These are phyloP conservation scores for Sinocyclocheilus maitianheensis DNA, from an alignment of 2,113 vertebrate species.

Conservation along the genomic window DNA sequence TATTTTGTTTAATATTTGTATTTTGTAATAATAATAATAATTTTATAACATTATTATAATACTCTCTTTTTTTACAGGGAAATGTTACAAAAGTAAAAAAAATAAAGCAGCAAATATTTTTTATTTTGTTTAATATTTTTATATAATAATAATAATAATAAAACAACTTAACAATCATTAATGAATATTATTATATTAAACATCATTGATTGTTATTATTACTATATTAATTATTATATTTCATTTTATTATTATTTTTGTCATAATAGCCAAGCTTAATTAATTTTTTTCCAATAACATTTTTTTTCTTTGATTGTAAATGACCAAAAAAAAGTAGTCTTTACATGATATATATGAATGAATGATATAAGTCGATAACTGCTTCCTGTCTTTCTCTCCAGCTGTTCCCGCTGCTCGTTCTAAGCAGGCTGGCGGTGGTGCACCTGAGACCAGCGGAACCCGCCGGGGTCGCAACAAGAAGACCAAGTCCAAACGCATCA, in stretches of 20 bases:
- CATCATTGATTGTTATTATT: too few relatives aligned
- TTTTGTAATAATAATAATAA: too few relatives aligned
- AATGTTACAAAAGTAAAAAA: not conserved
- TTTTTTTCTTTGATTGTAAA: too few relatives aligned
- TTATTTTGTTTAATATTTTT: not conserved
- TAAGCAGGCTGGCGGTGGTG: constrained; percentile 50
- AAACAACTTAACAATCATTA: not conserved
- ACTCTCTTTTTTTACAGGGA: not conserved
- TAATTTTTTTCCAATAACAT: too few relatives aligned
- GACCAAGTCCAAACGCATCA: constrained; percentile 82
- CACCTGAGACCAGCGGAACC: constrained; percentile 43
- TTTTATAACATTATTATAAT: too few relatives aligned
- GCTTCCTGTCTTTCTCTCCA: constrained; percentile 34
- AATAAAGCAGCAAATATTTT: not conserved
- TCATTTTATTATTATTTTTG: too few relatives aligned
- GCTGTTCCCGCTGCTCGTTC: constrained; percentile 53
- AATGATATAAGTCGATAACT: not conserved
- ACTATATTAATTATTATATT: too few relatives aligned
- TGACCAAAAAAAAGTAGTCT: too few relatives aligned
- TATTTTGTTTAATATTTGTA: too few relatives aligned
- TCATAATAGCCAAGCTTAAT: too few relatives aligned
- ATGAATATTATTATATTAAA: not conserved
- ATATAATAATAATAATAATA: not conserved
- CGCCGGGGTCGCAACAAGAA: constrained; percentile 79
- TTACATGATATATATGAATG: not conserved